Evolutionary conservation across 23 tunicate species (phyloP).

Genomic region (Trididemnum nubilum): DNA sequence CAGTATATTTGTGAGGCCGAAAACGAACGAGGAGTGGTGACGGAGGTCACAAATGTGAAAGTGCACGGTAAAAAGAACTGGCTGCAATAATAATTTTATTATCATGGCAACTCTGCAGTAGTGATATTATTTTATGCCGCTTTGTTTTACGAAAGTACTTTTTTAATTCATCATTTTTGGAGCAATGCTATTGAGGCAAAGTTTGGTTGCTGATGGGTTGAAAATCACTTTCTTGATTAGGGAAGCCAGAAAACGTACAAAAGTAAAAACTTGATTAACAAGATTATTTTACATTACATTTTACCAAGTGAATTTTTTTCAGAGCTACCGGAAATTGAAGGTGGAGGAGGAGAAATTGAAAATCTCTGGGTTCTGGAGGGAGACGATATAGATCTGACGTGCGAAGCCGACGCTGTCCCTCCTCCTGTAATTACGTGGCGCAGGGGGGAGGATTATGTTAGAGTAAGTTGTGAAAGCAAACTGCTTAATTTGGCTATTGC

Average conservation of each 20-base stretch:
- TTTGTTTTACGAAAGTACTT: no score
- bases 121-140: no score
- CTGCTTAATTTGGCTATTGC: no score
- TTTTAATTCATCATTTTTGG: no score
- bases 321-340: slow-evolving; percentile 89
- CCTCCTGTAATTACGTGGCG: slow-evolving; percentile 90
- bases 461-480: slow-evolving; percentile 5
- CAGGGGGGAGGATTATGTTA: slow-evolving; percentile 25
- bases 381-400: slow-evolving; percentile 64
- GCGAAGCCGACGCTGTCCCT: slow-evolving; percentile 92
- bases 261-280: no score
- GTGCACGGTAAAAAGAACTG: slow-evolving; percentile 56
- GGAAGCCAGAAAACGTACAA: no score
- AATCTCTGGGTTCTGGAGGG: slow-evolving; percentile 73
- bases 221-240: no score
- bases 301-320: no score
- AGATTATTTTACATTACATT: no score
- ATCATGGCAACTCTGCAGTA: no score
- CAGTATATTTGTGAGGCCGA: slow-evolving; percentile 78
- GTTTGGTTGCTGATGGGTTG: no score
- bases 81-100: background rate
- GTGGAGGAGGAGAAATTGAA: slow-evolving; percentile 42
- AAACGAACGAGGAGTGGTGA: slow-evolving; percentile 66
- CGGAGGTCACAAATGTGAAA: slow-evolving; percentile 34
- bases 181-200: no score